Conservation (phyloP, 2,888 invertebrate genomes). For the Epistrophe grossulariae region DNA sequence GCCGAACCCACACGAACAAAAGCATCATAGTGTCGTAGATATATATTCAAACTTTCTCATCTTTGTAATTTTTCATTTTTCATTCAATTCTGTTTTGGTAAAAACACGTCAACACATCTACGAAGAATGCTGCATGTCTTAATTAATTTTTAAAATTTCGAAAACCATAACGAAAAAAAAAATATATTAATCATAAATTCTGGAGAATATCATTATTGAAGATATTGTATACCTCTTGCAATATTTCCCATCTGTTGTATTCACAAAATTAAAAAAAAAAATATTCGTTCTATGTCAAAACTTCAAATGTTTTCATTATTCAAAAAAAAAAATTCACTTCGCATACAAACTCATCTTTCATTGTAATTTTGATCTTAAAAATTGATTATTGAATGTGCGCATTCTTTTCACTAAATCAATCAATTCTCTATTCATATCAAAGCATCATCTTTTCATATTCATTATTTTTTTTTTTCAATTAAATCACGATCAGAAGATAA, state of each 20-base stretch:
- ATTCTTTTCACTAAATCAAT: conserved; percentile 27
- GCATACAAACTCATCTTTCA: neutral
- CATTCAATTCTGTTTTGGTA: conserved; percentile 7
- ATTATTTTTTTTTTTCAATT: conserved; percentile 31
- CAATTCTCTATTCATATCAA: conserved; percentile 27
- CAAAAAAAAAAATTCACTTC: conserved; percentile 8
- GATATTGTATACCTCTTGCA: neutral
- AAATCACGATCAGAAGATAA: conserved; percentile 53
- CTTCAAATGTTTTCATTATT: conserved; percentile 10
- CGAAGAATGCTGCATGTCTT: neutral
- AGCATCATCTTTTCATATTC: neutral
- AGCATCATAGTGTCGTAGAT: neutral
- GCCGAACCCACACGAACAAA: neutral
- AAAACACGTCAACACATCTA: neutral
- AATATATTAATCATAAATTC: conserved; percentile 1
- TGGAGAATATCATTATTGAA: neutral
- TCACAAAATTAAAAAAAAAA: neutral
- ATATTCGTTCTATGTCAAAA: conserved; percentile 15
- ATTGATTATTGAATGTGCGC: neutral
- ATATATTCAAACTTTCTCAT: neutral
- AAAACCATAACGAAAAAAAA: neutral
- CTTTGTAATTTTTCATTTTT: conserved; percentile 18
- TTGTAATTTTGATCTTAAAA: neutral
- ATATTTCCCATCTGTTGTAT: neutral
- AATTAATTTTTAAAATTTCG: neutral